Evolutionary conservation across 2,113 vertebrate species (phyloP), one percentile per base, ranked within the genome.

Genomic region (Mastomys coucha): DNA sequence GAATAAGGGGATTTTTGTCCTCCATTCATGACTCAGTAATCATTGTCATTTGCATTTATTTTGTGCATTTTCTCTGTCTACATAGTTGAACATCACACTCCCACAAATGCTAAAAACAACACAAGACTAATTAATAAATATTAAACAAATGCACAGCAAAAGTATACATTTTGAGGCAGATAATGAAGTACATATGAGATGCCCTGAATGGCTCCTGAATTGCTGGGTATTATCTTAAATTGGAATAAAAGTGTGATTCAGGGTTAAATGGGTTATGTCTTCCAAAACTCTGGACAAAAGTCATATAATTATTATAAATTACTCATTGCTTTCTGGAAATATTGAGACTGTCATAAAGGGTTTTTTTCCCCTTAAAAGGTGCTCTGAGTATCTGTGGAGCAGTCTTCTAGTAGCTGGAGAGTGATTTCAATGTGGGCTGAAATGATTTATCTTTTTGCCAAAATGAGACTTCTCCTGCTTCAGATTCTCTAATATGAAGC

Each of bases 71-170:
- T 87, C 58, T 88, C 3, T 31, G 0, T 96, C 36, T 33, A n/a
- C 51, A 87, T 84, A 72, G 9, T 10, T 56, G 11, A 94, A 69
- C 51, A 53, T 53, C 53, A 93, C 19, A 81, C 28, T 90, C 26
- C 88, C 9, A 63, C 45, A 90, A 56, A 86, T 39, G 31, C 11
- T 78, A 28, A 91, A 45, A 93, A 91, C 56, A 90, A 81, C 58
- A 58, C 69, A 56, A 97, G 65, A 69, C 24, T 60, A 93, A 89
- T 88, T 87, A 91, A 91, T 80, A 88, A 91, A 86, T 63, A 95
- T 75, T 86, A 96, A 96, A 81, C 65, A 96, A 51, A 75, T 88
- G 12, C 31, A 91, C 88, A 92, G 88, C 94, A 82, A 49, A 63
- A 86, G 10, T 58, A 65, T 33, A 42, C 33, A 58, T 73, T 72